Base-by-base conservation (phyloP, 2,888 invertebrate genomes). In the Drosophila prolongata region DNA sequence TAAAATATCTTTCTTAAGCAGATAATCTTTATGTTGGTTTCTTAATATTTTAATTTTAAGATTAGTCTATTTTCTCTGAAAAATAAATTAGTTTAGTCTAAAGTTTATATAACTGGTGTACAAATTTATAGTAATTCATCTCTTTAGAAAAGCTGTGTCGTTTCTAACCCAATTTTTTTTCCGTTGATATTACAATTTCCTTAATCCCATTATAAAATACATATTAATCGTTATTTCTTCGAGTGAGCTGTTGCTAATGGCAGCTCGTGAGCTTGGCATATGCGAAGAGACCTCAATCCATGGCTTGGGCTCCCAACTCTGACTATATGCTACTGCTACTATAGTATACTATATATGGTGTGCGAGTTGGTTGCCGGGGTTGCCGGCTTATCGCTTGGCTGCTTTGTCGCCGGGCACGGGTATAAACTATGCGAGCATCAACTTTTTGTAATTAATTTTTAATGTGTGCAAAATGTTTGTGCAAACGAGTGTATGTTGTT, bases 361-460 rank as follows among this genome's bases (percentile, higher is more conserved):
- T 60, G 46, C 42, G 44, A 34, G 47, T 34, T 30, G 47, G 64
- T 52, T 46, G 40, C 49, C 24, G 54, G 52, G 40, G 57, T 42
- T 19, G 30, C 47, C 24, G 40, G 62, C 80, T 85, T 85, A 82
- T 85, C 85, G 85, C 76, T 62, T 69, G 71, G 61, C 69, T 83
- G 80, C 69, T 62, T 79, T 82, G 71, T 80, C 71, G 78, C 62
- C 66, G 66, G 70, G 78, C 77, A 84, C 60, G 66, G 72, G 78
- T 78, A 84, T 80, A 83, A 85, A 80, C 83, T 85, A 78, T 72
- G 56, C 55, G 46, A 49, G 57, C 65, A 47, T 66, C 69, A 82
- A 85, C 75, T 85, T 83, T 82, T 79, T 73, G 66, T 84, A 84
- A 84, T 84, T 85, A 82, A 85, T 84, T 84, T 84, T 85, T 84